These are phyloP conservation scores for Thripadectes ignobilis DNA, from an alignment of 2,797 vertebrate species.

Conservation along the genomic window DNA sequence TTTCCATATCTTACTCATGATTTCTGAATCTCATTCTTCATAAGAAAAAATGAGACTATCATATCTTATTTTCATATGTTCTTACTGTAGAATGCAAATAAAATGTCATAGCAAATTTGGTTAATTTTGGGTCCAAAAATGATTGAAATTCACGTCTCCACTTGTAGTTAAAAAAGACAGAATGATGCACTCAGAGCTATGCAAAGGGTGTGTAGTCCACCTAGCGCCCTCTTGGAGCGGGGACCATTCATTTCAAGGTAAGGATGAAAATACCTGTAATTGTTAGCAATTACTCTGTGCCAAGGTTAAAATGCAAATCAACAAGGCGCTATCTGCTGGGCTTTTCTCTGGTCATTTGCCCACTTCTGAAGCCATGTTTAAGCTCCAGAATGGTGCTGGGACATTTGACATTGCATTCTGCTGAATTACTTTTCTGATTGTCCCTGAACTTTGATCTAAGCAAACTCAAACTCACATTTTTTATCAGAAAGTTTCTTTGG, in stretches of 20 bases:
- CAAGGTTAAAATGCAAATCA: background rate
- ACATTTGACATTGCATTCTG: background rate
- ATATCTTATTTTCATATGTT: background rate
- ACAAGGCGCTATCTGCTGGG: background rate
- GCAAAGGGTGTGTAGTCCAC: background rate
- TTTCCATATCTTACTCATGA: background rate
- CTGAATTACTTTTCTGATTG: background rate
- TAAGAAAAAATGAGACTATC: background rate
- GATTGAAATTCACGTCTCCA: background rate
- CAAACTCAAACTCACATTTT: background rate
- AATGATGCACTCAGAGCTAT: background rate
- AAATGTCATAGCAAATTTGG: background rate
- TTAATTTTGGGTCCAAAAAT: background rate
- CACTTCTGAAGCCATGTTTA: background rate
- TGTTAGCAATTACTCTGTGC: background rate
- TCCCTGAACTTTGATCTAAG: background rate
- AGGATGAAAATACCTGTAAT: background rate
- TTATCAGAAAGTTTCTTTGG: background rate
- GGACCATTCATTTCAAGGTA: background rate
- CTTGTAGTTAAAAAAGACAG: background rate
- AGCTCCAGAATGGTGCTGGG: background rate
- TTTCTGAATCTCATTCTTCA: background rate
- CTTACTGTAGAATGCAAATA: background rate
- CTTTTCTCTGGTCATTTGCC: background rate
- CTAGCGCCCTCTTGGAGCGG: background rate